Evolutionary conservation across 2,113 vertebrate species (phyloP).

Genomic region (Halichoerus grypus): DNA sequence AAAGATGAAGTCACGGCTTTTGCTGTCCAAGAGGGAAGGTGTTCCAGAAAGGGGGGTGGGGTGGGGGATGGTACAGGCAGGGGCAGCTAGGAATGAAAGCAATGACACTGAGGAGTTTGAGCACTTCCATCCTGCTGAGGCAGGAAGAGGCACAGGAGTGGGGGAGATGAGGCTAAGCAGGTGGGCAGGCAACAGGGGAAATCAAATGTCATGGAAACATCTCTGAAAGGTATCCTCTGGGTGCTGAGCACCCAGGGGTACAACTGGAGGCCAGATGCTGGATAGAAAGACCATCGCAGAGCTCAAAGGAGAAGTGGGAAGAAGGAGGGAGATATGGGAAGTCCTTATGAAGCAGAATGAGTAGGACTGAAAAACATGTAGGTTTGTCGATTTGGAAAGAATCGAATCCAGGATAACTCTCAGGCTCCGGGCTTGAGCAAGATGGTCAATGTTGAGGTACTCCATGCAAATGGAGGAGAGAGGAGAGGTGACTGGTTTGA

Average conservation of each 20-base stretch:
- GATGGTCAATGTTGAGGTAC: background rate
- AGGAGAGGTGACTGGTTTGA: background rate
- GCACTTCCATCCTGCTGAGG: background rate
- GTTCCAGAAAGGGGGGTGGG: background rate
- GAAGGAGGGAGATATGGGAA: background rate
- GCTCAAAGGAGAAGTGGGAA: background rate
- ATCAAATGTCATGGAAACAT: accelerated
- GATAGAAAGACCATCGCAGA: accelerated
- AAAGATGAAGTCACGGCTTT: background rate
- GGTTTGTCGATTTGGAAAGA: background rate
- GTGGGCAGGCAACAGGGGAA: no score
- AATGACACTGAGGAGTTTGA: accelerated
- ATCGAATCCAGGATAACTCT: background rate
- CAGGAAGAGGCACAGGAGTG: background rate
- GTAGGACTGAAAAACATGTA: accelerated
- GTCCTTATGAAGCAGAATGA: background rate
- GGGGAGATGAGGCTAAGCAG: background rate
- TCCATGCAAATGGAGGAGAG: background rate
- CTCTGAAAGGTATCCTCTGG: background rate
- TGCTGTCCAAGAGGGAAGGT: background rate
- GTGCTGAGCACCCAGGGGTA: background rate
- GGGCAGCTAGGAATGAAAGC: background rate
- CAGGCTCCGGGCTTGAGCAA: background rate
- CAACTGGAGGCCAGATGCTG: background rate
- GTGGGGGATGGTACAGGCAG: accelerated